Evolutionary conservation across 2,888 invertebrate genomes (phyloP).

Genomic region (Drymonia ruficornis): DNA sequence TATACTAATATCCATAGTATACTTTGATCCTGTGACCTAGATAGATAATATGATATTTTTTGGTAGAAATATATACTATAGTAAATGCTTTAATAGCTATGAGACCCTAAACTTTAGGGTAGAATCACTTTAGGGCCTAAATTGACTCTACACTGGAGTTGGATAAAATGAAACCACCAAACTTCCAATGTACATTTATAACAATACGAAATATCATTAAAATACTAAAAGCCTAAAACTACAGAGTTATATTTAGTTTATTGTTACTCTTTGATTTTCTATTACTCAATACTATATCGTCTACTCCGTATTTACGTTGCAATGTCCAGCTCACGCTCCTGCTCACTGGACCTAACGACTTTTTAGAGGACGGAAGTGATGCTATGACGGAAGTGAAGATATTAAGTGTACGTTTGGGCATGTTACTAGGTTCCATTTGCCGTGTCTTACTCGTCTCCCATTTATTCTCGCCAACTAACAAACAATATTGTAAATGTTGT

Average conservation of each 20-base stretch:
- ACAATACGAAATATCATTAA: no score
- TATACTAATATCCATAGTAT: no score
- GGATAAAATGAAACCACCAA: no score
- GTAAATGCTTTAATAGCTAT: no score
- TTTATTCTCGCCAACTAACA: conserved; percentile 32
- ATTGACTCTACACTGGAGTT: no score
- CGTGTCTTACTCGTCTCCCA: background rate
- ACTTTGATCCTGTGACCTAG: no score
- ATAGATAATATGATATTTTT: no score
- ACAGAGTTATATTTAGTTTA: conserved; percentile 53
- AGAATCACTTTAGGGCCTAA: no score
- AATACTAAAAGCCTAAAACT: conserved; percentile 34
- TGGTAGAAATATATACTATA: no score
- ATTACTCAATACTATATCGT: conserved; percentile 9
- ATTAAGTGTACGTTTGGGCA: background rate
- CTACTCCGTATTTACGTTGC: background rate
- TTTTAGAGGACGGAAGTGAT: background rate
- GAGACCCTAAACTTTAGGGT: no score
- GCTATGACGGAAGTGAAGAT: no score
- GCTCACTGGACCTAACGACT: background rate
- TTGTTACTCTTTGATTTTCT: conserved; percentile 51
- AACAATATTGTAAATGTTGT: conserved; percentile 37
- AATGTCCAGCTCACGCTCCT: background rate
- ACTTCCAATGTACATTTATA: no score
- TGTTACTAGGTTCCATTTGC: background rate